A percentile compares a stretch with the other conserved stretches of the same genome.
These are phyloP conservation scores for Lypha dubia DNA, from an alignment of 2,888 invertebrate genomes.

Conservation along the genomic window DNA sequence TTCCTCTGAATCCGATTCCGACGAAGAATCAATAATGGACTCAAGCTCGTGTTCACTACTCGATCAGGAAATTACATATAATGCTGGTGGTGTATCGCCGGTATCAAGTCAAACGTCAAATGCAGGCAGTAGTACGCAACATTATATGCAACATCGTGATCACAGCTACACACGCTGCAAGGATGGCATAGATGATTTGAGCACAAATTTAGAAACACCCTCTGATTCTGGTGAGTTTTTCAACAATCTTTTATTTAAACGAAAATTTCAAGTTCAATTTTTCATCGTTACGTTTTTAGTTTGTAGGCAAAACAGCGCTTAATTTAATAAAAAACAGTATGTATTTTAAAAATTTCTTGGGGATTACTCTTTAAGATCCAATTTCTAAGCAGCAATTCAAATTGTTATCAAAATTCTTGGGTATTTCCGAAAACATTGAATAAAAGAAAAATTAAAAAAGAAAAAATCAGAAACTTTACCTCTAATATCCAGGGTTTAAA, in stretches of 20 bases:
- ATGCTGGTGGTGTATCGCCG: slow-evolving; percentile 69
- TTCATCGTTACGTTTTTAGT: not conserved
- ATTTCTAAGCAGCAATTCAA: too few relatives aligned
- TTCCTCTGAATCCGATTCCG: slow-evolving; percentile 71
- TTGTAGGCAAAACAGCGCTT: too few relatives aligned
- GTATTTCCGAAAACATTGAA: too few relatives aligned
- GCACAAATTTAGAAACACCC: slow-evolving; percentile 92
- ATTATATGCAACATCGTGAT: slow-evolving; percentile 83
- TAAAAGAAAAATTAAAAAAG: too few relatives aligned
- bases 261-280: slow-evolving; percentile 58
- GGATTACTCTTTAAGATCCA: too few relatives aligned
- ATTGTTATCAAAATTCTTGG: too few relatives aligned
- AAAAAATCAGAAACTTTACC: too few relatives aligned
- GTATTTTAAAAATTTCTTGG: too few relatives aligned
- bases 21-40: slow-evolving; percentile 69
- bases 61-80: slow-evolving; percentile 71
- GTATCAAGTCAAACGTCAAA: slow-evolving; percentile 72
- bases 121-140: slow-evolving; percentile 54
- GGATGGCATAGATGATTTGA: slow-evolving; percentile 85
- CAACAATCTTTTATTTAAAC: too few relatives aligned
- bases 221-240: slow-evolving; percentile 92
- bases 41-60: slow-evolving; percentile 65
- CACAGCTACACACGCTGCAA: slow-evolving; percentile 89
- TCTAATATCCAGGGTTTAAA: too few relatives aligned
- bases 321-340: too few relatives aligned